Conservation (phyloP, 2,888 invertebrate genomes). For the Hydriomena furcata region DNA sequence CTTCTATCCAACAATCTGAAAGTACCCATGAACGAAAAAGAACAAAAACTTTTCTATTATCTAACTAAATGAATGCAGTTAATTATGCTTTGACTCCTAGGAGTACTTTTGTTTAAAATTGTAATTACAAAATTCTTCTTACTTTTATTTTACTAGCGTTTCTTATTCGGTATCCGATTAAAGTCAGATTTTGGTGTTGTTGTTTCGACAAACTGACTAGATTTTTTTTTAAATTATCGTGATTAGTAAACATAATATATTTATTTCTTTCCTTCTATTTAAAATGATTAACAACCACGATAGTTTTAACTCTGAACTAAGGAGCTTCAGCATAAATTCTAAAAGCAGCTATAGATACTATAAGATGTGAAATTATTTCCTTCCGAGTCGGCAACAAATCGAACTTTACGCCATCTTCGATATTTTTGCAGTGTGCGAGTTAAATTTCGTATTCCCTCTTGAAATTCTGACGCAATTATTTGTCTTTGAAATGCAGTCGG, state of each 20-base stretch:
- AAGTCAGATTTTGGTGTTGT: too few species aligned
- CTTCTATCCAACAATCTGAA: constrained; percentile 1
- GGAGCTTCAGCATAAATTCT: too few species aligned
- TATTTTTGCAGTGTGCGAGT: constrained; percentile 26
- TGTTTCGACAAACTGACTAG: too few species aligned
- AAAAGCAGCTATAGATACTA: constrained; percentile 1
- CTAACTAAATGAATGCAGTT: constrained; percentile 9
- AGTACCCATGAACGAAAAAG: neutral
- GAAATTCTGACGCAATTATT: constrained; percentile 35
- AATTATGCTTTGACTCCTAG: constrained; percentile 1
- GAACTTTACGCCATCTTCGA: constrained; percentile 14
- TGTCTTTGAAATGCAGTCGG: constrained; percentile 39
- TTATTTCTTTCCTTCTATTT: too few species aligned
- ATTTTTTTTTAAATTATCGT: too few species aligned
- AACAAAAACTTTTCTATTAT: constrained; percentile 4
- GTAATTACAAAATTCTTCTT: neutral
- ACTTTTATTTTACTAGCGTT: neutral
- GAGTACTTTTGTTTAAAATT: neutral
- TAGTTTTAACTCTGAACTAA: too few species aligned
- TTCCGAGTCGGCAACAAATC: constrained; percentile 13
- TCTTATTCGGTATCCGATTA: too few species aligned
- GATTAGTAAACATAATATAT: too few species aligned
- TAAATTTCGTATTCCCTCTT: constrained; percentile 39
- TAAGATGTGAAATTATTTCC: constrained; percentile 14
- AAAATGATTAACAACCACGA: too few species aligned